These are phyloP conservation scores for Hypena proboscidalis DNA, from an alignment of 2,888 invertebrate genomes.

Conservation along the genomic window DNA sequence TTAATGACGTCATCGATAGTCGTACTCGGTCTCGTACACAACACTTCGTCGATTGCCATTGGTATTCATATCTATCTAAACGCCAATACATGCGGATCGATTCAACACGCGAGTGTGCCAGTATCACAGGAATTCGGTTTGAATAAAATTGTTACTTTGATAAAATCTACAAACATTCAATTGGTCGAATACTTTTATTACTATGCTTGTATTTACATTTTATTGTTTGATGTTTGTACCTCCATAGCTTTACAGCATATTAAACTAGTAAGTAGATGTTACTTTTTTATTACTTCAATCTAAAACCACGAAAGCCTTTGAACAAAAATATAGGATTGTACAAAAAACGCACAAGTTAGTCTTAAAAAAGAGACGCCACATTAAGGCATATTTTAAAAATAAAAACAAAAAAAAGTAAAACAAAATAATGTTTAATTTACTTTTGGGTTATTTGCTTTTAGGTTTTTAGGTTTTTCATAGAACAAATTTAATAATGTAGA, in stretches of 20 bases:
- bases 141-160: constrained; percentile 17
- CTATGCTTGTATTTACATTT: constrained; percentile 9
- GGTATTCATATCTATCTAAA: constrained; percentile 45
- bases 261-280: background rate
- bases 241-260: background rate
- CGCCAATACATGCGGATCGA: constrained; percentile 26
- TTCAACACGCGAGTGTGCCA: constrained; percentile 21
- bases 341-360: no score
- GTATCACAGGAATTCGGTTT: constrained; percentile 26
- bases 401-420: no score
- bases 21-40: constrained; percentile 12
- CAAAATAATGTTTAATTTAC: no score
- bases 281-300: no score
- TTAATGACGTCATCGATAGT: no score
- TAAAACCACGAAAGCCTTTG: no score
- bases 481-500: no score
- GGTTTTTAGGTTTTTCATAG: no score
- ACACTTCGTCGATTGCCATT: constrained; percentile 28
- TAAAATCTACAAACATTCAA: constrained; percentile 21
- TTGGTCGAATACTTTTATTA: constrained; percentile 17
- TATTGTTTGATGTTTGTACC: constrained; percentile 4
- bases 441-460: no score
- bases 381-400: no score
- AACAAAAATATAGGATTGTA: no score
- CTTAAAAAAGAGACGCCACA: no score